Evolutionary conservation across 2,888 invertebrate genomes (phyloP), one percentile per base, ranked within the genome.

Genomic region (Hydrotaea diabolus): DNA sequence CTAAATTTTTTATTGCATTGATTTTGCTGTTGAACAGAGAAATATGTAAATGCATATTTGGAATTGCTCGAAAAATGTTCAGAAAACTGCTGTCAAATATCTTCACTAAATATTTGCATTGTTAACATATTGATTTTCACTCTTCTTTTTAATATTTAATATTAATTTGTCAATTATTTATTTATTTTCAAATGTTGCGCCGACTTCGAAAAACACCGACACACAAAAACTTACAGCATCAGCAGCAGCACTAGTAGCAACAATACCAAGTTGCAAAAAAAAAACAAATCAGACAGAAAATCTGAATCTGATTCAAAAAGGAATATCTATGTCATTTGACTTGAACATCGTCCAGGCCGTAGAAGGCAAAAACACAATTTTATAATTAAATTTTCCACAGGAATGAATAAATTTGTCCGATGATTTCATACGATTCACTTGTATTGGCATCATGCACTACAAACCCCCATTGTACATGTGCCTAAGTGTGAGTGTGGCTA

Each of bases 331-430:
- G 49, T 59, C 76, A 77, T 80, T 73, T 66, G 66, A 15, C n/a
- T 57, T 57, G 21, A 64, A 72, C 75, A 76, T 72, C 59, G 13
- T 79, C 69, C 55, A 19, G 57, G 15, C 36, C 57, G 39, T 80
- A 73, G 74, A 81, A 76, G 75, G 75, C 43, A 81, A 74, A 46
- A 85, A 85, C 85, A 85, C 76, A 85, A 85, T 79, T 85, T 85
- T 82, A 79, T 85, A 85, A 85, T 85, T 85, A 85, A 85, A 85
- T 85, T 85, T 85, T 82, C 76, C 79, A 82, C 79, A 79, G 79
- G 79, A 79, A 64, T 82, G 85, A 76, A 85, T 85, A 85, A 85
- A 82, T 82, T 77, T 85, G 73, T 82, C 69, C 9, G 66, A 76
- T 69, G 79, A 82, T 66, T 76, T 84, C 59, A 76, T 62, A 69